phyloP scores from a whole-genome alignment of 2,888 invertebrate genomes.

The Torymus auratus region DNA sequence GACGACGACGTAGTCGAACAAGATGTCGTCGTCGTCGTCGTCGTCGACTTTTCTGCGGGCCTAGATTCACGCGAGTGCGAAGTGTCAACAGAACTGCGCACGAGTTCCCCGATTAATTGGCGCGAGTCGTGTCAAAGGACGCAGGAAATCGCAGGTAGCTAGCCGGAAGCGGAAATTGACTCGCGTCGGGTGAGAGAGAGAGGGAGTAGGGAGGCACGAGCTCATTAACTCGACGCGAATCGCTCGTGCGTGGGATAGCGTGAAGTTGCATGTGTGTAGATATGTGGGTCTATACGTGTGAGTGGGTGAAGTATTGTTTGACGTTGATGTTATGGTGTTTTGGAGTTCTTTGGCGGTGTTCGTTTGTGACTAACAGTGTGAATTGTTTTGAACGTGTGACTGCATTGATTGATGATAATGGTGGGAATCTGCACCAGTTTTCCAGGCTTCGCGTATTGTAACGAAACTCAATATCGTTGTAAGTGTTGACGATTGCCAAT shows the following conservation, averaged over 20 bases:
- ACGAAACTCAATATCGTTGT: no score
- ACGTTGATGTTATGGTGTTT: not conserved
- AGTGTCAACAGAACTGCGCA: not conserved
- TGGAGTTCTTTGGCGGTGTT: not conserved
- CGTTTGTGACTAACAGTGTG: no score
- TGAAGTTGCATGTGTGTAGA: not conserved
- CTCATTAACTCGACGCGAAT: slow-evolving; percentile 47
- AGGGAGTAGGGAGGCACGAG: slow-evolving; percentile 1
- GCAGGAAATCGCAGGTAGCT: slow-evolving; percentile 50
- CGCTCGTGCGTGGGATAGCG: not conserved
- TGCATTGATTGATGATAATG: no score
- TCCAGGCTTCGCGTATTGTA: no score
- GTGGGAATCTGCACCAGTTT: no score
- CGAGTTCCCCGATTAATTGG: not conserved
- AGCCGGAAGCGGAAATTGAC: slow-evolving; percentile 73
- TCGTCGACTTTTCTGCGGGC: no score
- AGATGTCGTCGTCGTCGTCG: no score
- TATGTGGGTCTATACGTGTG: not conserved
- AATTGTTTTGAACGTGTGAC: no score
- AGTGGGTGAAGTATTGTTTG: not conserved
- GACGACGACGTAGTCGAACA: no score
- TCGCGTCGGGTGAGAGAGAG: slow-evolving; percentile 65
- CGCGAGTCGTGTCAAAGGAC: slow-evolving; percentile 38
- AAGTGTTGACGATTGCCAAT: no score
- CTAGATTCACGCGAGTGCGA: no score